These are phyloP conservation scores for Caretta caretta DNA, from an alignment of 2,113 vertebrate genomes.

Conservation along the genomic window DNA sequence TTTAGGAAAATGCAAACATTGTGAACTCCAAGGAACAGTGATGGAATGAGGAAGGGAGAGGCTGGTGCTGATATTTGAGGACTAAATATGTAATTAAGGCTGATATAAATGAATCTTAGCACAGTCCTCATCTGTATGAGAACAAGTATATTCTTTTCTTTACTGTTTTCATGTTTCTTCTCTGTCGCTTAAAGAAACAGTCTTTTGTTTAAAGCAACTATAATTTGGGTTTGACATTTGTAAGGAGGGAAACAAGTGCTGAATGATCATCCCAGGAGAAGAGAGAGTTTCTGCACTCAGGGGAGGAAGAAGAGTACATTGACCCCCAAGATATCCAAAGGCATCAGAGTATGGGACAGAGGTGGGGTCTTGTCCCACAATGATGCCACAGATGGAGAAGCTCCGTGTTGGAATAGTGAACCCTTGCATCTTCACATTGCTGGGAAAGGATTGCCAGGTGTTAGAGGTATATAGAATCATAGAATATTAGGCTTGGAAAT, in stretches of 20 bases:
- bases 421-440: neutral
- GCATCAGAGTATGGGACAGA: neutral
- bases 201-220: neutral
- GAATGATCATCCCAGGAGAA: neutral
- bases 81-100: constrained; percentile 56
- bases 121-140: constrained; percentile 37
- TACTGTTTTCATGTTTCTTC: constrained; percentile 33
- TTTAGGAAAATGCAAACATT: constrained; percentile 64
- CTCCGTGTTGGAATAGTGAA: neutral
- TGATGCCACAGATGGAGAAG: neutral
- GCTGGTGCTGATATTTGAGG: neutral
- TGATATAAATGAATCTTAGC: constrained; percentile 34
- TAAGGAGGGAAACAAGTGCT: neutral
- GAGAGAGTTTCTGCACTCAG: neutral
- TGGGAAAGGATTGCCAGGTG: neutral
- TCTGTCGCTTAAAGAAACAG: neutral
- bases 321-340: neutral
- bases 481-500: too few species aligned
- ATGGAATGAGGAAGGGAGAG: constrained; percentile 68
- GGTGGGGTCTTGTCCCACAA: neutral
- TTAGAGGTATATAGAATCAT: neutral
- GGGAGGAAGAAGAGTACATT: neutral
- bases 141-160: constrained; percentile 40
- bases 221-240: neutral
- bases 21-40: constrained; percentile 44